These are phyloP conservation scores for Spodoptera frugiperda DNA, from an alignment of 1,140 invertebrate species.

Conservation along the genomic window DNA sequence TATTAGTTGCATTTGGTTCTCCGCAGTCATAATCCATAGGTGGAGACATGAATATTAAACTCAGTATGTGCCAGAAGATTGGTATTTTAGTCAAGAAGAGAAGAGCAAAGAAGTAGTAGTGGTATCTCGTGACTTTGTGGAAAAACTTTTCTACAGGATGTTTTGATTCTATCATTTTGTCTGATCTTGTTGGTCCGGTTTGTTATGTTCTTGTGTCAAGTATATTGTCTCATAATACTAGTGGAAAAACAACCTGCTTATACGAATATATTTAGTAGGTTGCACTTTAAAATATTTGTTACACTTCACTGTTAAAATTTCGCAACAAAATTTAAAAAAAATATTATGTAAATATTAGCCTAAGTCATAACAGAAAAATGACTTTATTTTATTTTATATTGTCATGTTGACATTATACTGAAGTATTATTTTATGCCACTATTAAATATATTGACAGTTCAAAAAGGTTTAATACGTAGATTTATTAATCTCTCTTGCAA, in stretches of 20 bases:
- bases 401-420: no score
- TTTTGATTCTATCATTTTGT: conserved; percentile 55
- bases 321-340: no score
- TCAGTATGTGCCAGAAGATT: conserved; percentile 71
- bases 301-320: no score
- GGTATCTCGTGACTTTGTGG: conserved; percentile 61
- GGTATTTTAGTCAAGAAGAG: conserved; percentile 67
- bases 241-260: not conserved
- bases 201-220: not conserved
- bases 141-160: conserved; percentile 76
- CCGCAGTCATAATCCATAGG: conserved; percentile 67
- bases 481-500: no score
- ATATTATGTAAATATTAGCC: no score
- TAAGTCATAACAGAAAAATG: no score
- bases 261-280: no score
- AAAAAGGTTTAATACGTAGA: no score
- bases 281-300: no score
- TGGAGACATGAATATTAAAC: conserved; percentile 69
- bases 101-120: conserved; percentile 65
- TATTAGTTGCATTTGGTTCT: conserved; percentile 27
- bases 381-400: no score
- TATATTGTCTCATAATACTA: not conserved
- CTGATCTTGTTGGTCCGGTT: conserved; percentile 48
- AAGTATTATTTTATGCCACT: no score
- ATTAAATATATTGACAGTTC: no score